Evolutionary conservation across 2,113 vertebrate species (phyloP).

Genomic region (Rhineura floridana): DNA sequence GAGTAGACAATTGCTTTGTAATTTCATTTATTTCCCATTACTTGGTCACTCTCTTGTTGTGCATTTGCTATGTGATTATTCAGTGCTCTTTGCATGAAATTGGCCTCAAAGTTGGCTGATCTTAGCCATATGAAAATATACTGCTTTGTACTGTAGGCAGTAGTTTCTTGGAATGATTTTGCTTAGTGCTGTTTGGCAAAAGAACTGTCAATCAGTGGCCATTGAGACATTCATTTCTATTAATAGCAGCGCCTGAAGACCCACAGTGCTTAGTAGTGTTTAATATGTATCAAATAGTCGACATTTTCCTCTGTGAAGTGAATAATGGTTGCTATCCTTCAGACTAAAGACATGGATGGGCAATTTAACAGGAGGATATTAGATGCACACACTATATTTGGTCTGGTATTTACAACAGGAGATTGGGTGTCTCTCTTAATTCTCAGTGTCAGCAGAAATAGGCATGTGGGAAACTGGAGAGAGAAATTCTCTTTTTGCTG

Average conservation of each 20-base stretch:
- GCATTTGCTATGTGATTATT: neutral
- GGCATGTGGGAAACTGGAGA: slow-evolving; percentile 15
- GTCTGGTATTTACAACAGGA: neutral
- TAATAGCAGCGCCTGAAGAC: slow-evolving; percentile 4
- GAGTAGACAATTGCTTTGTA: neutral
- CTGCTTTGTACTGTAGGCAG: neutral
- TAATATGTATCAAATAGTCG: slow-evolving; percentile 13
- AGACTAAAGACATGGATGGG: neutral
- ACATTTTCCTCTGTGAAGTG: neutral
- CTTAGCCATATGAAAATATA: neutral
- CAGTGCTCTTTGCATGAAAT: neutral
- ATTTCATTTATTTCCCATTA: neutral
- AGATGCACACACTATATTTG: neutral
- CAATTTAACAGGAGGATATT: slow-evolving; percentile 8
- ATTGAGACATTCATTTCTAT: neutral
- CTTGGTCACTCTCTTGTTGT: neutral
- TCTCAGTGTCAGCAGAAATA: slow-evolving; percentile 17
- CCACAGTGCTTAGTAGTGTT: neutral
- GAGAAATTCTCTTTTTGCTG: slow-evolving; percentile 12
- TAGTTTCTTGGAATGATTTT: slow-evolving; percentile 12
- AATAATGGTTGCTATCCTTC: slow-evolving; percentile 9
- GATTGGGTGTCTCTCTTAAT: slow-evolving; percentile 8
- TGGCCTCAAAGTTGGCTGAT: neutral
- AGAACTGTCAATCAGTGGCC: slow-evolving; percentile 26
- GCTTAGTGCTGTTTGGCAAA: slow-evolving; percentile 29